These are phyloP conservation scores for Dermolepida albohirtum DNA, from an alignment of 2,888 invertebrate species.

Conservation along the genomic window DNA sequence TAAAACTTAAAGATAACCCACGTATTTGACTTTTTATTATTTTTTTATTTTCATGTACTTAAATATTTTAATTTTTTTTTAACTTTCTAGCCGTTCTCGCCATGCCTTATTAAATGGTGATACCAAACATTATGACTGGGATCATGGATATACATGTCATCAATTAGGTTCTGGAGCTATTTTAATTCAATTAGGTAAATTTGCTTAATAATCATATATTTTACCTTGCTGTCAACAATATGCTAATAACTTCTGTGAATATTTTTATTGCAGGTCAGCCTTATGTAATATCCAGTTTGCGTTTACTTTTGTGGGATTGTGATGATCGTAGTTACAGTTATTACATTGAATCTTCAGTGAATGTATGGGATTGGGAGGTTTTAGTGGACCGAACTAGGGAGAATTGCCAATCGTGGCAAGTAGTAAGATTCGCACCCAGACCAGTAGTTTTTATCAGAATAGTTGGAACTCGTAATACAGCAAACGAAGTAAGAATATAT, in stretches of 20 bases:
- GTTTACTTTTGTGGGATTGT: conserved; percentile 97
- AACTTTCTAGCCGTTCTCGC: conserved; percentile 77
- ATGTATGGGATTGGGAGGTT: conserved; percentile 92
- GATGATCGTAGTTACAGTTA: conserved; percentile 95
- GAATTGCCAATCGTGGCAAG: conserved; percentile 94
- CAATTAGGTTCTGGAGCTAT: conserved; percentile 95
- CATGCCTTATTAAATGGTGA: conserved; percentile 97
- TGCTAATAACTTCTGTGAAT: not conserved
- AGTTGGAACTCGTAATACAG: conserved; percentile 96
- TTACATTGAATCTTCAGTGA: conserved; percentile 93
- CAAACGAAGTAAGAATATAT: conserved; percentile 84
- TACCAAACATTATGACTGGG: conserved; percentile 96
- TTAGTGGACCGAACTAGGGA: conserved; percentile 90
- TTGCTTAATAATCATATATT: not conserved
- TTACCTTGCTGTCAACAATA: too few relatives aligned
- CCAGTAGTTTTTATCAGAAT: conserved; percentile 95
- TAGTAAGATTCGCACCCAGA: conserved; percentile 83
- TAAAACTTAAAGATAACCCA: too few relatives aligned
- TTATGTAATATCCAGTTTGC: conserved; percentile 89
- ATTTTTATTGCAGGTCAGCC: conserved; percentile 80
- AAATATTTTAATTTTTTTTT: conserved; percentile 1
- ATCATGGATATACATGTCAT: conserved; percentile 97
- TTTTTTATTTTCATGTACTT: conserved; percentile 29
- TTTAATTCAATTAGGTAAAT: conserved; percentile 85
- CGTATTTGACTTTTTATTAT: too few relatives aligned